phyloP scores from a whole-genome alignment of 2,888 invertebrate genomes.

The Chirona hameri region DNA sequence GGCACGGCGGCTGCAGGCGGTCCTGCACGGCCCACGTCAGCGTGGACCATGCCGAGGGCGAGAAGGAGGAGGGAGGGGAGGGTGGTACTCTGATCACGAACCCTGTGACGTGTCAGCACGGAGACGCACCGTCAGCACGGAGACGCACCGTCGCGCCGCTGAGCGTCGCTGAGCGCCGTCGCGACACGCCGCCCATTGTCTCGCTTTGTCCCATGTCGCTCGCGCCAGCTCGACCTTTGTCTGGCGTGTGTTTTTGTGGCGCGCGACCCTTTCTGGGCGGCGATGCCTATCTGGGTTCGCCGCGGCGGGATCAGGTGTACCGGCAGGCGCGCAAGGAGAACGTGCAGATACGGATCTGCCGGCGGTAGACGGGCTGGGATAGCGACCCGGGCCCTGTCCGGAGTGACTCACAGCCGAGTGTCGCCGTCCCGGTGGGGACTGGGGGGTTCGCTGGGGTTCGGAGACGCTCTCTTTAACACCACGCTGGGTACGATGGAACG shows the following conservation, averaged over 20 bases:
- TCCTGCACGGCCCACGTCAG: too few relatives aligned
- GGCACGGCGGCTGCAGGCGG: too few relatives aligned
- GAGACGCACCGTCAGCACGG: too few relatives aligned
- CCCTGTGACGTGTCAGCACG: too few relatives aligned
- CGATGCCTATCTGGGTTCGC: not conserved
- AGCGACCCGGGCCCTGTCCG: not conserved
- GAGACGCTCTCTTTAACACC: not conserved
- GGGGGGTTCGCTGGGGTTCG: not conserved
- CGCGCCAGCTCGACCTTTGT: not conserved
- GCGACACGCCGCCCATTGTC: not conserved
- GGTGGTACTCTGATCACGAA: too few relatives aligned
- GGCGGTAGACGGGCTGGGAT: not conserved
- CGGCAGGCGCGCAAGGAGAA: not conserved
- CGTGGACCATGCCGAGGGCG: too few relatives aligned
- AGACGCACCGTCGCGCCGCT: too few relatives aligned
- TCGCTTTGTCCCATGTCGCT: conserved; percentile 1
- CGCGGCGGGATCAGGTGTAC: not conserved
- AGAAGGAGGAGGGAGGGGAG: too few relatives aligned
- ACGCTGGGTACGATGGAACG: not conserved
- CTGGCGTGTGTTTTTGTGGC: not conserved
- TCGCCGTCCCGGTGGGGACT: not conserved
- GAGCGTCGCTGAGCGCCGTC: too few relatives aligned
- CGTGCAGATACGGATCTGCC: not conserved
- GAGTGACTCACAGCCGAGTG: not conserved
- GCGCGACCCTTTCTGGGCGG: not conserved